These are phyloP conservation scores for Menidia menidia DNA, from an alignment of 2,797 vertebrate species.

Conservation along the genomic window DNA sequence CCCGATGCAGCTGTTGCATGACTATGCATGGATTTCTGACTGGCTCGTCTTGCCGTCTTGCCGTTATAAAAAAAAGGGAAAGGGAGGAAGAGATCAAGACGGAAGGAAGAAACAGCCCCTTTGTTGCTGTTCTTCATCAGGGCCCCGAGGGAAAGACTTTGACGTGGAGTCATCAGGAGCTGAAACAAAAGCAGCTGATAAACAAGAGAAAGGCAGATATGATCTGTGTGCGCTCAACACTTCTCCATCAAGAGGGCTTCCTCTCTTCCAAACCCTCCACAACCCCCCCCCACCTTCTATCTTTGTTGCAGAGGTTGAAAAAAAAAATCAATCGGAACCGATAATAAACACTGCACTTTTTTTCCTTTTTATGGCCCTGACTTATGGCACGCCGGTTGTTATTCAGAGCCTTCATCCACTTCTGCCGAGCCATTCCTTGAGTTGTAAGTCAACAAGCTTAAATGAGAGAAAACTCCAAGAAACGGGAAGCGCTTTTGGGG, in stretches of 20 bases:
- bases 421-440: conserved; percentile 19
- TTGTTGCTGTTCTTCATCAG: conserved; percentile 61
- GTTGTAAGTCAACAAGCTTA: background rate
- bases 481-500: conserved; percentile 17
- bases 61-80: conserved; percentile 11
- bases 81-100: conserved; percentile 45
- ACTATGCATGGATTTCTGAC: conserved; percentile 45
- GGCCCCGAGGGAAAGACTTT: conserved; percentile 59
- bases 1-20: conserved; percentile 64
- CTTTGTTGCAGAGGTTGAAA: conserved; percentile 21
- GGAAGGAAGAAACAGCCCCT: conserved; percentile 60
- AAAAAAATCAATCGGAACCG: conserved; percentile 14
- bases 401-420: conserved; percentile 7
- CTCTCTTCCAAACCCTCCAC: conserved; percentile 47
- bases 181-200: conserved; percentile 77
- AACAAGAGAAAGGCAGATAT: conserved; percentile 66
- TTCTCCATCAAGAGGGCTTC: conserved; percentile 67
- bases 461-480: conserved; percentile 8
- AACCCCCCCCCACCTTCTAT: conserved; percentile 23
- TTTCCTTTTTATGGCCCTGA: conserved; percentile 17
- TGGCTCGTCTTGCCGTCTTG: conserved; percentile 37
- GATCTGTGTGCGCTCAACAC: conserved; percentile 69
- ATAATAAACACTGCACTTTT: conserved; percentile 24
- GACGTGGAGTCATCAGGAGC: conserved; percentile 66
- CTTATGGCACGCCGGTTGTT: conserved; percentile 9